Percentiles rank a stretch among this genome's conserved stretches.
Evolutionary conservation across 2,113 vertebrate species (phyloP).

Genomic region (Gadus macrocephalus): DNA sequence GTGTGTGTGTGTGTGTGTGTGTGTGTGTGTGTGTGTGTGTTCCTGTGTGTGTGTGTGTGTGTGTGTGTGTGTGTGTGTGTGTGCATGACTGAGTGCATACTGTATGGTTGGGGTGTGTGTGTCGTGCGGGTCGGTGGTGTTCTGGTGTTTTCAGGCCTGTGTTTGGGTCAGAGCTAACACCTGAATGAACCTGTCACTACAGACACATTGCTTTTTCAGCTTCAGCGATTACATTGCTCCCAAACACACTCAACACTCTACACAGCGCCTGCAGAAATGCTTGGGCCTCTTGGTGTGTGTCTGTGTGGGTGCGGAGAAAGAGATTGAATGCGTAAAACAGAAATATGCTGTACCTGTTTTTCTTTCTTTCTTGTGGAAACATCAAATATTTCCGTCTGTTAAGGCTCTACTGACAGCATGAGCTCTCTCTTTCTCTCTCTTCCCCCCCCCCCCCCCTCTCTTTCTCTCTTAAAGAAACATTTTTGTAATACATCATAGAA

Average conservation of each 20-base stretch:
- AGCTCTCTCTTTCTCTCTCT: too few relatives aligned
- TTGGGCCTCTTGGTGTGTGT: constrained; percentile 31
- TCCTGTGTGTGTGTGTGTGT: not conserved
- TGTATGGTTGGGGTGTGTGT: constrained; percentile 29
- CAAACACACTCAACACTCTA: constrained; percentile 48
- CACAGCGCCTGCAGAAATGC: constrained; percentile 7
- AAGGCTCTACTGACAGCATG: too few relatives aligned
- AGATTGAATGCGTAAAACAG: too few relatives aligned
- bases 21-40: not conserved
- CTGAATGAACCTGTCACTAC: constrained; percentile 72
- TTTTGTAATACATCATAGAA: too few relatives aligned
- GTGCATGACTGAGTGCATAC: not conserved
- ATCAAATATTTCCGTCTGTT: too few relatives aligned
- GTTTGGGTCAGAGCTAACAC: constrained; percentile 57
- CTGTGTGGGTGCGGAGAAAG: constrained; percentile 3
- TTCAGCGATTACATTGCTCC: constrained; percentile 64
- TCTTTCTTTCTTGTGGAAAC: too few relatives aligned
- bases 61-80: not conserved
- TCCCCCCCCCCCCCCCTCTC: too few relatives aligned
- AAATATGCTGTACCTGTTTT: too few relatives aligned
- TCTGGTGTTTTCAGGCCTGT: not conserved
- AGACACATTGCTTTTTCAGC: constrained; percentile 72
- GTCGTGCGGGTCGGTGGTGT: constrained; percentile 24
- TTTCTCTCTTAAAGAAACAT: too few relatives aligned
- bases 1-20: not conserved